Percentiles rank a stretch among this genome's conserved stretches.
Conservation (phyloP, 2,113 vertebrate genomes). For the Dolichotis patagonum region DNA sequence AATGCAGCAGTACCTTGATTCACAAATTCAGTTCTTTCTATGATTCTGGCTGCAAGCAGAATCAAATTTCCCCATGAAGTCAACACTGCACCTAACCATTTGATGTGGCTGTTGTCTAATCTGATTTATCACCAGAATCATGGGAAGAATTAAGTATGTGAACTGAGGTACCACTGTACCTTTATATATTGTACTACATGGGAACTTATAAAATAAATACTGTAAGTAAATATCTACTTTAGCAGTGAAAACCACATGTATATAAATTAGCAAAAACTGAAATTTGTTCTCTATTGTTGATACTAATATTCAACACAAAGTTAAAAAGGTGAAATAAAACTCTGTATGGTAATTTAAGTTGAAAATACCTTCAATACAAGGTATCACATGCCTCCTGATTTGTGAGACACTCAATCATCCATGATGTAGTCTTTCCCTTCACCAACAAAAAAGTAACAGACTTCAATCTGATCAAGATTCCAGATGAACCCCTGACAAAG, state of each 20-base stretch:
- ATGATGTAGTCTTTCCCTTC: neutral
- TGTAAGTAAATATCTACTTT: neutral
- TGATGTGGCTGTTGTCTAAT: neutral
- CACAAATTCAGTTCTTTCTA: neutral
- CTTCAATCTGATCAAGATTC: neutral
- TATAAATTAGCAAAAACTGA: slow-evolving; percentile 15
- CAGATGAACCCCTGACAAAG: neutral
- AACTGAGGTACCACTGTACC: neutral
- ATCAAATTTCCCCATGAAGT: neutral
- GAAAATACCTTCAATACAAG: neutral
- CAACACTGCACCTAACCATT: neutral
- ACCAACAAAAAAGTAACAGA: slow-evolving; percentile 3
- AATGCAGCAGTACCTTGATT: neutral
- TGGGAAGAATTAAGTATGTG: neutral
- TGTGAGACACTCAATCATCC: neutral
- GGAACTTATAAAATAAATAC: neutral
- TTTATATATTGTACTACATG: neutral
- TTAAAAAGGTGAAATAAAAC: slow-evolving; percentile 33
- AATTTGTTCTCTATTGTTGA: slow-evolving; percentile 40
- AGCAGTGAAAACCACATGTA: neutral
- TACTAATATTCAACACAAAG: slow-evolving; percentile 24
- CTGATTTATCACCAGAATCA: neutral
- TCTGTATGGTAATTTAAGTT: neutral
- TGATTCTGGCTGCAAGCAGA: neutral
- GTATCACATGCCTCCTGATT: neutral